Evolutionary conservation across 2,888 invertebrate genomes (phyloP), one percentile per base, ranked within the genome.

Genomic region (Ephialtes manifestator): DNA sequence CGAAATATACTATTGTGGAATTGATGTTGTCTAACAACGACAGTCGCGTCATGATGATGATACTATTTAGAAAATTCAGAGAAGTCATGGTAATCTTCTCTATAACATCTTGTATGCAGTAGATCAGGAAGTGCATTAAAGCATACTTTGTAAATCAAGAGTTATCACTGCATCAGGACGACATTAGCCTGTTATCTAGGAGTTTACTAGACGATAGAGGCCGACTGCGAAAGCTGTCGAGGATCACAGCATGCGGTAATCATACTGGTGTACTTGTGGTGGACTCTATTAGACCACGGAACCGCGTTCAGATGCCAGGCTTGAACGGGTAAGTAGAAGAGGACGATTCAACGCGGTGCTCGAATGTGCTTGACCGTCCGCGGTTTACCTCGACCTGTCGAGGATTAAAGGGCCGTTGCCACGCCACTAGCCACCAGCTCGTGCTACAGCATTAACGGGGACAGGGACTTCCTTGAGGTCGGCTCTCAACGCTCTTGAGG

Each of bases 381-480:
- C 53, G 75, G 65, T 65, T 53, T 80, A 63, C 71, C 48, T 70
- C 75, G 39, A 74, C 51, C 74, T 63, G 78, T 70, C 75, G 55
- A 80, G 80, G 75, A 84, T 84, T 84, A 84, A 84, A 80, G 83
- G 83, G 83, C 55, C 80, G 75, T 84, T 80, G 75, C 75, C 77
- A 74, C 74, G 84, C 76, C 60, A 68, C 48, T 74, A 58, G 65
- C 48, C 24, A 70, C 53, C 35, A 20, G 74, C 35, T 35, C 55
- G 39, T 51, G 15, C 58, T 72, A 63, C 63, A 74, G 53, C 68
- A 48, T 77, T 84, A 84, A 84, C 74, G 76, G 77, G 81, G 76
- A 72, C 76, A 72, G 51, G 77, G 81, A 81, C 77, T 84, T 84
- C 68, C 81, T 81, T 77, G 80, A 80, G 65, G 83, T 78, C 46